Evolutionary conservation across 2,888 invertebrate species (phyloP).

Genomic region (Athrips mouffetella): DNA sequence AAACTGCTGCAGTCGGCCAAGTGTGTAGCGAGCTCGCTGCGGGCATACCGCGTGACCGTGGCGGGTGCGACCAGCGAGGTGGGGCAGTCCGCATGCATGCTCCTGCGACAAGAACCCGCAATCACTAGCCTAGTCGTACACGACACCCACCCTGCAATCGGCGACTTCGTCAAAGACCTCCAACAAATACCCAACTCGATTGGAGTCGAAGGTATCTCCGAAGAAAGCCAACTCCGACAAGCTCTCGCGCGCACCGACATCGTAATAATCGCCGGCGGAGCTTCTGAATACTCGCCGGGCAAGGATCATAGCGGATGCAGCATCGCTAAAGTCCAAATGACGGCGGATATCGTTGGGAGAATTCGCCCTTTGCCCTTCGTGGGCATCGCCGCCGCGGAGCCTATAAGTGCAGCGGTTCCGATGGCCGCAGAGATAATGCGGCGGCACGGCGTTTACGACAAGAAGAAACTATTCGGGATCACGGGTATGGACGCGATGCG

Average conservation of each 20-base stretch:
- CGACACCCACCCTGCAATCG: slow-evolving; percentile 59
- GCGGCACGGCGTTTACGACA: slow-evolving; percentile 73
- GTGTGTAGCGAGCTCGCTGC: slow-evolving; percentile 4
- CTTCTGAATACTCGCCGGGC: slow-evolving; percentile 75
- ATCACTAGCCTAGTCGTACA: slow-evolving; percentile 79
- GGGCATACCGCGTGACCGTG: slow-evolving; percentile 54
- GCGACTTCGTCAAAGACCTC: slow-evolving; percentile 64
- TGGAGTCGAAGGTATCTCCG: slow-evolving; percentile 48
- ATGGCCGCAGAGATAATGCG: slow-evolving; percentile 64
- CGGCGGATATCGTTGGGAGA: slow-evolving; percentile 46
- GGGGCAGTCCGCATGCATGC: slow-evolving; percentile 75
- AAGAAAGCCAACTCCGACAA: neutral
- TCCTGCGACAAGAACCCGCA: slow-evolving; percentile 77
- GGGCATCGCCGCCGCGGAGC: slow-evolving; percentile 65
- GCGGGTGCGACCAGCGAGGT: slow-evolving; percentile 65
- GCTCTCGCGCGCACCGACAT: slow-evolving; percentile 79
- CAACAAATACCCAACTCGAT: slow-evolving; percentile 61
- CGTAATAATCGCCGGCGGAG: slow-evolving; percentile 82
- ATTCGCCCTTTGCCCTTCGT: slow-evolving; percentile 54
- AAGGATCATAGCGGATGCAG: slow-evolving; percentile 78
- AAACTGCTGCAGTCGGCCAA: neutral
- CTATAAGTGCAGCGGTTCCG: slow-evolving; percentile 64
- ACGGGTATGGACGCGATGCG: slow-evolving; percentile 85
- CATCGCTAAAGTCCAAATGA: slow-evolving; percentile 50
- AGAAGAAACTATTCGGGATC: slow-evolving; percentile 83